Conservation (phyloP, 2,888 invertebrate genomes). For the Campaea margaritaria region DNA sequence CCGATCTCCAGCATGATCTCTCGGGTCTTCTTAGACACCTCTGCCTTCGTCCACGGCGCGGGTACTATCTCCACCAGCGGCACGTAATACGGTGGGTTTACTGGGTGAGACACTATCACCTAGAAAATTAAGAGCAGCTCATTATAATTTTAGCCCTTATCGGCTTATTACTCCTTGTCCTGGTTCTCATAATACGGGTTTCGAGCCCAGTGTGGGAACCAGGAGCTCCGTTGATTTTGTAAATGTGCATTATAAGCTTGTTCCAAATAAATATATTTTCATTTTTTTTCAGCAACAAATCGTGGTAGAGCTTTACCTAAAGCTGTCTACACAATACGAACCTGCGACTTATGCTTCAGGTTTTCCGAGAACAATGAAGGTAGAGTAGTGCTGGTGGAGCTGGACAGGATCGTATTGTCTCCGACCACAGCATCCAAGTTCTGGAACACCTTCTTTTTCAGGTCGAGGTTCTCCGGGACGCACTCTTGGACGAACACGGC, state of each 20-base stretch:
- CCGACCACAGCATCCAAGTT: slow-evolving; percentile 91
- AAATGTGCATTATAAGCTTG: background rate
- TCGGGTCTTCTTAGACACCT: slow-evolving; percentile 90
- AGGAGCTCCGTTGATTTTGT: no score
- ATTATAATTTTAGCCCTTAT: background rate
- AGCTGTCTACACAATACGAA: slow-evolving; percentile 48
- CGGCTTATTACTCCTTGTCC: no score
- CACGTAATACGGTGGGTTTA: slow-evolving; percentile 98
- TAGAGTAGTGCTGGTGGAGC: slow-evolving; percentile 96
- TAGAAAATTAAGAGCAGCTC: slow-evolving; percentile 60
- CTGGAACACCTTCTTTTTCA: slow-evolving; percentile 92
- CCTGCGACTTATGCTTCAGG: slow-evolving; percentile 89
- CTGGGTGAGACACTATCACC: slow-evolving; percentile 95
- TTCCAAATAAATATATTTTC: no score
- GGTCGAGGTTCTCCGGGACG: slow-evolving; percentile 94
- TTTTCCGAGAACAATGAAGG: slow-evolving; percentile 94
- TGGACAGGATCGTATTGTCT: slow-evolving; percentile 92
- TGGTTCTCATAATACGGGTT: no score
- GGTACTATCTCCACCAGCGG: slow-evolving; percentile 97
- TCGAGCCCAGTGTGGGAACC: no score
- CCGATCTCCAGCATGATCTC: slow-evolving; percentile 94
- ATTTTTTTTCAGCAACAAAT: no score
- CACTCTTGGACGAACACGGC: slow-evolving; percentile 96
- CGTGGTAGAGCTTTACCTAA: no score
- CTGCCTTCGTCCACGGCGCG: slow-evolving; percentile 95